Percentiles rank a stretch among this genome's conserved stretches.
These are phyloP conservation scores for Pseudopodoces humilis DNA, from an alignment of 2,113 vertebrate species.

Conservation along the genomic window DNA sequence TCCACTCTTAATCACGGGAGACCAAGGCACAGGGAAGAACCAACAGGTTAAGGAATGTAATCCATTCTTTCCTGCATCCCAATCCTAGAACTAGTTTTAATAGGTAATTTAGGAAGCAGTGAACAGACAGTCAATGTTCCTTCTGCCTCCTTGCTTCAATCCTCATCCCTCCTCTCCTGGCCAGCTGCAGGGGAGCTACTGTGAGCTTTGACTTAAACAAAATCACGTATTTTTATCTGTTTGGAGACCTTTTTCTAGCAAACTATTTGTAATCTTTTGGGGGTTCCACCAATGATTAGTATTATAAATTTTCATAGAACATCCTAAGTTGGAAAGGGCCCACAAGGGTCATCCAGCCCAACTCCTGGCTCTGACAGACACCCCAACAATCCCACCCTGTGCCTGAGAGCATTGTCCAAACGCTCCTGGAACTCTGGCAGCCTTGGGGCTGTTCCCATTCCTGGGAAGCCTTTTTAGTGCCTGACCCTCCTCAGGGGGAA, in stretches of 20 bases:
- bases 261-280: not conserved
- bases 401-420: not conserved
- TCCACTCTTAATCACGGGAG: rapidly evolving
- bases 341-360: not conserved
- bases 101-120: not conserved
- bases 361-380: not conserved
- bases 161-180: not conserved
- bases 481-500: not conserved
- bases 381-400: not conserved
- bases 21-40: not conserved
- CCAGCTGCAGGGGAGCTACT: not conserved
- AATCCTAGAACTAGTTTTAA: not conserved
- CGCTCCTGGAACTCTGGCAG: not conserved
- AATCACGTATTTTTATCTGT: not conserved
- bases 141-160: not conserved
- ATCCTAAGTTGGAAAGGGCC: not conserved
- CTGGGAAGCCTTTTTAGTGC: not conserved
- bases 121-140: not conserved
- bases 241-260: not conserved
- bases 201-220: not conserved
- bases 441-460: no score
- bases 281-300: not conserved
- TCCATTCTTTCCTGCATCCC: not conserved
- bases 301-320: not conserved
- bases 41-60: not conserved